Conservation (phyloP, 2,113 vertebrate species). For the Glareola pratincola region DNA sequence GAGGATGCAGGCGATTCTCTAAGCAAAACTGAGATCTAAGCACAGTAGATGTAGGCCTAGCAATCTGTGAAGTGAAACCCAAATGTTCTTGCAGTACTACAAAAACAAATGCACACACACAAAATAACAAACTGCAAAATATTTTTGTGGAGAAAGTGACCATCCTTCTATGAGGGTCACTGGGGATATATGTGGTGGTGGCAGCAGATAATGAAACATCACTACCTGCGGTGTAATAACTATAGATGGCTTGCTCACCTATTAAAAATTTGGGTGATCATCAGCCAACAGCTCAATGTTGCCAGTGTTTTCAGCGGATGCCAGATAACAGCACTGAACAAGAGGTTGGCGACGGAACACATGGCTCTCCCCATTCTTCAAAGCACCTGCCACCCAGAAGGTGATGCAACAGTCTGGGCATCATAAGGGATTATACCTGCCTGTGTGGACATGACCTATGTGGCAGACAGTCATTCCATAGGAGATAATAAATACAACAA, state of each 20-base stretch:
- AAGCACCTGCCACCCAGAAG: neutral
- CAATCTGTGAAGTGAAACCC: neutral
- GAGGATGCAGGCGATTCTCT: neutral
- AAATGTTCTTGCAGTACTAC: neutral
- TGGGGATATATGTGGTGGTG: rapidly evolving
- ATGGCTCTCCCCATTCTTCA: neutral
- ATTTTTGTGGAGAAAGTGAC: neutral
- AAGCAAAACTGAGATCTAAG: neutral
- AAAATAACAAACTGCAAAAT: neutral
- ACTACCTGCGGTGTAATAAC: neutral
- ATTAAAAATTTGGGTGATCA: neutral
- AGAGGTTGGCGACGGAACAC: neutral
- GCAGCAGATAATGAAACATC: neutral
- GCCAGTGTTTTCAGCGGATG: rapidly evolving
- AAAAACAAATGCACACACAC: neutral
- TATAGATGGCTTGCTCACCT: neutral
- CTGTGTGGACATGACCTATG: neutral
- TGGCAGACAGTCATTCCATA: neutral
- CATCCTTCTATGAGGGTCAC: neutral
- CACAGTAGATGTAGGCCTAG: neutral
- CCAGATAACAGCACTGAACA: neutral
- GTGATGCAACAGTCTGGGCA: neutral
- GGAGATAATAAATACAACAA: neutral
- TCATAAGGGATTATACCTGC: neutral
- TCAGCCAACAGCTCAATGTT: neutral